These are phyloP conservation scores for Harpegnathos saltator DNA, from an alignment of 1,140 invertebrate genomes.

Conservation along the genomic window DNA sequence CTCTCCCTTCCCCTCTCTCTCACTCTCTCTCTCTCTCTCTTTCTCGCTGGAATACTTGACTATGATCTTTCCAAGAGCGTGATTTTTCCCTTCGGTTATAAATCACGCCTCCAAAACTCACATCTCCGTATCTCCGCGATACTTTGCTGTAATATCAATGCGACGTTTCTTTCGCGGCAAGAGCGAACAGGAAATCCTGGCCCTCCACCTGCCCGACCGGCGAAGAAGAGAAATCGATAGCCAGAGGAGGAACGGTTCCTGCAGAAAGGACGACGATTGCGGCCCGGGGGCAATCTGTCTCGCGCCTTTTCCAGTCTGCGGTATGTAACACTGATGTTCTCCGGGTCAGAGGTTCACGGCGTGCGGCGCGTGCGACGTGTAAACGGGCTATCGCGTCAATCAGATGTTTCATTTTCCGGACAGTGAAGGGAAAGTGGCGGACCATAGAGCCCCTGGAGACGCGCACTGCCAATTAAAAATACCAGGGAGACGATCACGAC, in stretches of 20 bases:
- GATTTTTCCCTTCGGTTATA: not conserved
- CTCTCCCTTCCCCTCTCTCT: too few relatives aligned
- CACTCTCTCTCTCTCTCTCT: too few relatives aligned
- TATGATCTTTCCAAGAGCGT: not conserved
- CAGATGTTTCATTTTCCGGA: not conserved
- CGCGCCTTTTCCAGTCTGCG: slow-evolving; percentile 51
- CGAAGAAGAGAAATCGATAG: slow-evolving; percentile 59
- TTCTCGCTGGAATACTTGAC: not conserved
- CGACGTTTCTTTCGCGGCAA: slow-evolving; percentile 9
- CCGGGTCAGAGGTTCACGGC: too few relatives aligned
- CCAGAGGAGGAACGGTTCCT: slow-evolving; percentile 10
- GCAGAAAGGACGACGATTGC: slow-evolving; percentile 65
- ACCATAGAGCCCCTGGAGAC: not conserved
- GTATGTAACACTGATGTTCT: slow-evolving; percentile 53
- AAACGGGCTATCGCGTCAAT: not conserved
- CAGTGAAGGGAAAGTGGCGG: slow-evolving; percentile 43
- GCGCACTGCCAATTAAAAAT: slow-evolving; percentile 9
- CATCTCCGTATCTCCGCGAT: not conserved
- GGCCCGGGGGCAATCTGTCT: slow-evolving; percentile 46
- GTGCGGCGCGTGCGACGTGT: not conserved
- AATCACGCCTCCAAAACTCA: too few relatives aligned
- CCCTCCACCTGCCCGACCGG: slow-evolving; percentile 66
- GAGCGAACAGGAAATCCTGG: slow-evolving; percentile 66
- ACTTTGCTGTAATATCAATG: not conserved
- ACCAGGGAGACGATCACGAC: too few relatives aligned